These are phyloP conservation scores for Heptranchias perlo DNA, from an alignment of 2,113 vertebrate species.

Conservation along the genomic window DNA sequence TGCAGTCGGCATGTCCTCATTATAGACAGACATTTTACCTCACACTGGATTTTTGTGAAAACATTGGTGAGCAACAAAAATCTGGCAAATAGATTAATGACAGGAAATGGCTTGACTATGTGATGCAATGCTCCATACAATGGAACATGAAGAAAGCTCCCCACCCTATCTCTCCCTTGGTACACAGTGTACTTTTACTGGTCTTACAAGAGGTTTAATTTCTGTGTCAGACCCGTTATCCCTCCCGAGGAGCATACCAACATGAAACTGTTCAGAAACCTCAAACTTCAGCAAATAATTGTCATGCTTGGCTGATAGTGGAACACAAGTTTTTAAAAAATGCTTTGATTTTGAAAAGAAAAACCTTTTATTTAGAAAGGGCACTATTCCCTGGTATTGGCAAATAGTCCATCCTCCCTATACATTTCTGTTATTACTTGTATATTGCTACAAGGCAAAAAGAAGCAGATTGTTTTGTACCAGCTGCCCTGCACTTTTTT, in stretches of 20 bases:
- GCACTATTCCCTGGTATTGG: neutral
- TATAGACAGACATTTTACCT: neutral
- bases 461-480: neutral
- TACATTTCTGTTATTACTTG: neutral
- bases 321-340: neutral
- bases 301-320: neutral
- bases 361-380: neutral
- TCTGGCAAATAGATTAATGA: constrained; percentile 15
- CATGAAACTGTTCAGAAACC: neutral
- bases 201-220: neutral
- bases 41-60: constrained; percentile 4
- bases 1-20: neutral
- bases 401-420: neutral
- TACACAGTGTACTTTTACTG: neutral
- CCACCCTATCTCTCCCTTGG: neutral
- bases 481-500: constrained; percentile 10
- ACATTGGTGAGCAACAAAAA: neutral
- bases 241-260: neutral
- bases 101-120: neutral
- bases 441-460: neutral
- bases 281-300: neutral
- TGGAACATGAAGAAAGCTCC: neutral
- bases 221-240: neutral
- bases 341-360: neutral
- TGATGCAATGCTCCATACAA: neutral